Conservation (phyloP, 2,113 vertebrate genomes). For the Sebastes schlegelii region DNA sequence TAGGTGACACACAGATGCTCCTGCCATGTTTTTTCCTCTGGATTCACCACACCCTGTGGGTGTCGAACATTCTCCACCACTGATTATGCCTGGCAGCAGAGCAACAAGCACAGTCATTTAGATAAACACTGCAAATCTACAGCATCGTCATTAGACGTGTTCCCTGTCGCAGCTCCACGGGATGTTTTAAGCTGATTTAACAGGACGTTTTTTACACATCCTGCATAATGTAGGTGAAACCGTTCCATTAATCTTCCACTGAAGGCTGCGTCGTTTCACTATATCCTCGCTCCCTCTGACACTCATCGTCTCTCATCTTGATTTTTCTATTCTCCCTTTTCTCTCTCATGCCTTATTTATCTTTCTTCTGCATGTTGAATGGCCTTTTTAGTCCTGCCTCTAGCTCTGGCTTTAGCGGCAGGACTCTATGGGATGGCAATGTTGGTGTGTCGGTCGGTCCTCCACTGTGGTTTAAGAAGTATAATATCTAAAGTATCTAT, state of each 20-base stretch:
- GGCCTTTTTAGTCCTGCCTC: neutral
- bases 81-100: conserved; percentile 13
- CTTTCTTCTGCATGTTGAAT: neutral
- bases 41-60: neutral
- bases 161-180: neutral
- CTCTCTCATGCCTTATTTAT: neutral
- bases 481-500: no score
- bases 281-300: neutral
- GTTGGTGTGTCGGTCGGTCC: no score
- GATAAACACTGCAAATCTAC: conserved; percentile 20
- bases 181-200: conserved; percentile 2
- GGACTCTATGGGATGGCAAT: no score
- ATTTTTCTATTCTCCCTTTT: neutral
- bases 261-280: neutral
- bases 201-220: neutral
- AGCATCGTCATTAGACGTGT: conserved; percentile 1
- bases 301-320: conserved; percentile 3
- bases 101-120: conserved; percentile 9
- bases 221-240: conserved; percentile 1
- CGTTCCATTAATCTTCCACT: neutral
- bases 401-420: no score
- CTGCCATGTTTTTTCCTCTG: neutral
- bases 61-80: neutral
- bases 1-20: neutral
- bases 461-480: no score